phyloP scores from a whole-genome alignment of 1,140 invertebrate genomes.

The Aphidius gifuensis region DNA sequence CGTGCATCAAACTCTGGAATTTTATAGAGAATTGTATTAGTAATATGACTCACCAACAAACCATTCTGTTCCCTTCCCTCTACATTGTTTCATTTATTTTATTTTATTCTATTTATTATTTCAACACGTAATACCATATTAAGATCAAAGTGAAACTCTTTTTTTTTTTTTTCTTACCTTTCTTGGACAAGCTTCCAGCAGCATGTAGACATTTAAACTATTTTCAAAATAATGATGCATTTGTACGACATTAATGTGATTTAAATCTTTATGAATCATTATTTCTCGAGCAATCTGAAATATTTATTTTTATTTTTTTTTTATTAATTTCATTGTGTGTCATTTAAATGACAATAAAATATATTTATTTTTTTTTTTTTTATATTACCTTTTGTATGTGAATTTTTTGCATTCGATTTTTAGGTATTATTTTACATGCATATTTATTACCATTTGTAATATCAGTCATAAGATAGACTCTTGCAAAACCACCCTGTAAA shows the following conservation, averaged over 20 bases:
- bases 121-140: background rate
- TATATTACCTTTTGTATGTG: slow-evolving; percentile 64
- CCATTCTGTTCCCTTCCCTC: no score
- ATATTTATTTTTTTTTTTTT: no score
- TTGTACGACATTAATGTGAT: slow-evolving; percentile 68
- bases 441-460: slow-evolving; percentile 61
- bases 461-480: slow-evolving; percentile 69
- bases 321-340: slow-evolving; percentile 5
- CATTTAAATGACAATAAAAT: slow-evolving; percentile 1
- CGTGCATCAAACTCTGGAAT: slow-evolving; percentile 45
- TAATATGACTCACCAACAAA: background rate
- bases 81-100: background rate
- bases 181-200: slow-evolving; percentile 68
- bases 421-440: slow-evolving; percentile 74
- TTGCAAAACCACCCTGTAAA: slow-evolving; percentile 71
- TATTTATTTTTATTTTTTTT: background rate
- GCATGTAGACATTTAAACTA: slow-evolving; percentile 68
- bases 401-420: slow-evolving; percentile 65
- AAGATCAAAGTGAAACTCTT: slow-evolving; percentile 7
- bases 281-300: slow-evolving; percentile 63
- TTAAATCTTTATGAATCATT: slow-evolving; percentile 65
- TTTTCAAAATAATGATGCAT: slow-evolving; percentile 74
- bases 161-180: slow-evolving; percentile 52
- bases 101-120: background rate
- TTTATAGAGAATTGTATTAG: slow-evolving; percentile 7